Percentiles rank a stretch among this genome's conserved stretches.
Conservation (phyloP, 2,113 vertebrate species). For the Brachypodius melanocephalos region DNA sequence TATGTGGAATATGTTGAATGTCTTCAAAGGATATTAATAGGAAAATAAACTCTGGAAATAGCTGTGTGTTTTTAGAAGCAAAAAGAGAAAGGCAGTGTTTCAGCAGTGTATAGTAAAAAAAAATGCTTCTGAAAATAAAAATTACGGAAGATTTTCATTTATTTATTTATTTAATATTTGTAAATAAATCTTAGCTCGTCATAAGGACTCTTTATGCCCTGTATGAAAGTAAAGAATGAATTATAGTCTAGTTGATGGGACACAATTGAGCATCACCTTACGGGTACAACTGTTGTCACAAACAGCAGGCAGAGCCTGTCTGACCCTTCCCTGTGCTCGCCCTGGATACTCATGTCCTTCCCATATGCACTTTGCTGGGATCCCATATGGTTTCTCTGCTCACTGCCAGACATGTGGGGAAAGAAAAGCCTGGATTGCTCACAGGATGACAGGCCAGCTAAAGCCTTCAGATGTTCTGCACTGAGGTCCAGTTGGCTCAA, state of each 20-base stretch:
- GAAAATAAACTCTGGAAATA: not conserved
- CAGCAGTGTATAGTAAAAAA: not conserved
- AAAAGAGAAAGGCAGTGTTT: not conserved
- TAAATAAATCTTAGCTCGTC: slow-evolving; percentile 68
- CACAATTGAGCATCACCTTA: slow-evolving; percentile 35
- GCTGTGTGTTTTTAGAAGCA: not conserved
- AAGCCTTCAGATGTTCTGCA: slow-evolving; percentile 45
- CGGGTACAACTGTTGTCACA: slow-evolving; percentile 63
- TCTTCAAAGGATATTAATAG: not conserved
- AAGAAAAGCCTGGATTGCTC: slow-evolving; percentile 40
- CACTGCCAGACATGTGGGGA: slow-evolving; percentile 52
- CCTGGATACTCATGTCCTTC: slow-evolving; percentile 43
- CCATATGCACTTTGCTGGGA: not conserved
- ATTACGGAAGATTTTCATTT: not conserved
- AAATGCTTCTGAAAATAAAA: slow-evolving; percentile 25
- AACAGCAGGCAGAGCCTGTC: slow-evolving; percentile 34
- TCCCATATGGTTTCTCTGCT: slow-evolving; percentile 81
- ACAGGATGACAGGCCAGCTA: not conserved
- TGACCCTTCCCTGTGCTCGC: slow-evolving; percentile 72
- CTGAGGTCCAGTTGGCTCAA: slow-evolving; percentile 43
- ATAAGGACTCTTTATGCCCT: slow-evolving; percentile 47
- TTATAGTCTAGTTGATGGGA: slow-evolving; percentile 64
- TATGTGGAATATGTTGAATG: not conserved
- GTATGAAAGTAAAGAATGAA: slow-evolving; percentile 21
- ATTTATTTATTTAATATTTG: not conserved